Evolutionary conservation across 64 coral and sea anemone genomes (phyloP), one percentile per base, ranked within the genome.

Genomic region (Exaiptasia diaphana): DNA sequence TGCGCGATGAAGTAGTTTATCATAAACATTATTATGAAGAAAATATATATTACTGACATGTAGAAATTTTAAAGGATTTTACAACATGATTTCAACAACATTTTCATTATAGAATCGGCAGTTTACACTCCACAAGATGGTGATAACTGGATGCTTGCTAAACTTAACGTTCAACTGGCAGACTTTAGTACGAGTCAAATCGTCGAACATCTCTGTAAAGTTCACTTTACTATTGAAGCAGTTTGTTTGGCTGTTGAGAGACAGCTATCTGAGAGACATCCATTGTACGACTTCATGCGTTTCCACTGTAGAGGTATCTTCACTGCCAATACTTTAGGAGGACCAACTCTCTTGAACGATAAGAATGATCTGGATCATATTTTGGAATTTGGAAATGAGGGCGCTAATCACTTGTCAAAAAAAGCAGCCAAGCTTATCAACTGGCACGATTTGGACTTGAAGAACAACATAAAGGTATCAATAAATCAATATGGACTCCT

Each of bases 41-140:
- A 56, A 38, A 38, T 4, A 3, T n/a, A n/a, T 38, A 49, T 27
- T 8, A 4, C 27, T 53, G 17, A 42, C 41, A 37, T 38, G 21
- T 36, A 36, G 17, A 3, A 12, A 37, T 54, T 27, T 50, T 14
- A 44, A 22, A 59, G 40, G 36, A n/a, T n/a, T n/a, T n/a, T n/a
- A n/a, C n/a, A n/a, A n/a, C n/a, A n/a, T n/a, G n/a, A n/a, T n/a
- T n/a, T n/a, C n/a, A n/a, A 9, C 37, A 38, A 90, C 77, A 62
- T 58, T 82, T 78, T 31, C n/a, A n/a, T n/a, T n/a, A n/a, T 80
- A 91, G 81, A 38, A 57, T 83, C 81, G 15, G 26, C 64, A 14
- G 81, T 83, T 23, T 83, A 41, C 67, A 83, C 81, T 0, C 81
- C 81, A 27, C 53, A 83, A 53, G 81, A 73, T 41, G 52, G 52